phyloP scores from a whole-genome alignment of 2,113 vertebrate genomes.

The Chaetorhynchus papuensis region DNA sequence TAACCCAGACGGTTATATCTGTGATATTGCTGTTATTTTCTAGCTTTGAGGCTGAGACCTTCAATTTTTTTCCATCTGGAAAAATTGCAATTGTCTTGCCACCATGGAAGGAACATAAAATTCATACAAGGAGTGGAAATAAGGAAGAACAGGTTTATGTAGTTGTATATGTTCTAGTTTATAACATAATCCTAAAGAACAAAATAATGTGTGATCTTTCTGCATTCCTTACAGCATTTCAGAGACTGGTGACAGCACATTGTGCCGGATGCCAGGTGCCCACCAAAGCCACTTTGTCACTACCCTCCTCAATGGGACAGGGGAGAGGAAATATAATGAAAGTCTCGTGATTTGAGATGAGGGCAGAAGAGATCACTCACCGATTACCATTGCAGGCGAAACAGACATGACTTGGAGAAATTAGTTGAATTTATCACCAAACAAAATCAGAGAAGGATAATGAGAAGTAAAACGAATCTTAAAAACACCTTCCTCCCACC shows the following conservation, averaged over 20 bases:
- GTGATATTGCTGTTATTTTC: background rate
- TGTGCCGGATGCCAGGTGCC: background rate
- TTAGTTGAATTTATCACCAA: background rate
- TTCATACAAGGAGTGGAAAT: background rate
- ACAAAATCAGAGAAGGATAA: background rate
- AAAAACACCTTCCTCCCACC: background rate
- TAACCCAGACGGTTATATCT: background rate
- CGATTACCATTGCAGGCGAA: rapidly evolving
- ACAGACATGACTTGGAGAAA: background rate
- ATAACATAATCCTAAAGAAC: background rate
- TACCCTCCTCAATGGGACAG: background rate
- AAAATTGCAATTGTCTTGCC: background rate
- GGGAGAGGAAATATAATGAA: background rate
- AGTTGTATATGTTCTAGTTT: background rate
- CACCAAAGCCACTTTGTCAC: background rate
- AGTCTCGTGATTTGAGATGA: background rate
- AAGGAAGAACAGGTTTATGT: background rate
- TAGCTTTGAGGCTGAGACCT: background rate
- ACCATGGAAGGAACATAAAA: background rate
- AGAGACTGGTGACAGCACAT: background rate
- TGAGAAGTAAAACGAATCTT: background rate
- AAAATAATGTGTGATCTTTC: background rate
- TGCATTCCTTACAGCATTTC: background rate
- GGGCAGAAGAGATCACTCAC: background rate
- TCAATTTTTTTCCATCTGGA: background rate